Evolutionary conservation across 1,140 invertebrate species (phyloP).

Genomic region (Lordiphosa stackelbergi): DNA sequence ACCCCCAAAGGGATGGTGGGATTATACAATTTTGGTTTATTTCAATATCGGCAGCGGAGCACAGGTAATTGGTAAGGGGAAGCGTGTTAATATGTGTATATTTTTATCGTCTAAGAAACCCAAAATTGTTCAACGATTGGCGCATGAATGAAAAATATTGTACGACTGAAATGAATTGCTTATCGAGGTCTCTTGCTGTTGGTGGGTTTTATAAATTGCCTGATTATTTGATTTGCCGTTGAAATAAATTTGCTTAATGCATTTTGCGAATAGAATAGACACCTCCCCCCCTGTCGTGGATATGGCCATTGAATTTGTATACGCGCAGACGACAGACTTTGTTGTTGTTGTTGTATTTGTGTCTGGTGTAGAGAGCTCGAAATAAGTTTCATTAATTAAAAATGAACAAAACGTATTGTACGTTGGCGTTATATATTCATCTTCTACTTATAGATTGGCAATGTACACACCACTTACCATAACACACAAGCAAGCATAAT

Average conservation of each 20-base stretch:
- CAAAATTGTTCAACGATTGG: slow-evolving; percentile 49
- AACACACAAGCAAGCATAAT: slow-evolving; percentile 7
- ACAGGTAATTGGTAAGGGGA: slow-evolving; percentile 5
- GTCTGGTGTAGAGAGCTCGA: slow-evolving; percentile 32
- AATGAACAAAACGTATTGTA: slow-evolving; percentile 65
- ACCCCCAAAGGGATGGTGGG: slow-evolving; percentile 12
- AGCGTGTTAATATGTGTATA: slow-evolving; percentile 23
- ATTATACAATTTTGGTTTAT: slow-evolving; percentile 41
- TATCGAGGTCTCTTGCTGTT: slow-evolving; percentile 36
- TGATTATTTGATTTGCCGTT: slow-evolving; percentile 43
- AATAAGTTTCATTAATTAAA: slow-evolving; percentile 72
- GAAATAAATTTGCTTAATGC: slow-evolving; percentile 44
- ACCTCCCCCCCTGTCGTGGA: too few species aligned
- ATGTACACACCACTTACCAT: slow-evolving; percentile 37
- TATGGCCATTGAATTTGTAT: too few species aligned
- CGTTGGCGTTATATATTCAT: slow-evolving; percentile 38
- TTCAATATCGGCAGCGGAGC: slow-evolving; percentile 40
- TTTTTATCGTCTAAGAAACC: slow-evolving; percentile 15
- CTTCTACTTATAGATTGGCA: slow-evolving; percentile 43
- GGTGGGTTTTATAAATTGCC: slow-evolving; percentile 32
- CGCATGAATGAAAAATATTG: slow-evolving; percentile 71
- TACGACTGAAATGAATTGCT: slow-evolving; percentile 32
- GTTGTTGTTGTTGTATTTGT: slow-evolving; percentile 42
- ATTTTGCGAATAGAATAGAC: too few species aligned
- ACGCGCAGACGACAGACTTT: too few species aligned